These are phyloP conservation scores for Channa striata DNA, from an alignment of 2,797 vertebrate species.

Conservation along the genomic window DNA sequence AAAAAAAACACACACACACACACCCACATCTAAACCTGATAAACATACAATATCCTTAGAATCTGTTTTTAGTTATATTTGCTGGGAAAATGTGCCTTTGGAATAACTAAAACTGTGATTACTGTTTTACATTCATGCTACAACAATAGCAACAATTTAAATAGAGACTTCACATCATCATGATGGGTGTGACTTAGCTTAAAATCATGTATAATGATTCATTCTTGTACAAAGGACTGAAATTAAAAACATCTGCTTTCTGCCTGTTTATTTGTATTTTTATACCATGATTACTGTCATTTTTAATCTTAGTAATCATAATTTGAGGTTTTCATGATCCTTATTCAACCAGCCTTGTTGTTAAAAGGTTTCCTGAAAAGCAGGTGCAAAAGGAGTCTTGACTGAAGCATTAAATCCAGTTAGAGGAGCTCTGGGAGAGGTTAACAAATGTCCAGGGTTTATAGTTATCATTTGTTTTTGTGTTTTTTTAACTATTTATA, in stretches of 20 bases:
- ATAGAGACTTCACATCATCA: too few species aligned
- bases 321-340: not conserved
- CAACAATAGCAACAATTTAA: not conserved
- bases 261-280: not conserved
- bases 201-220: too few species aligned
- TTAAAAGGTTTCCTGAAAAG: not conserved
- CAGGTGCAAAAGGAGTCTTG: not conserved
- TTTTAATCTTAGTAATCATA: too few species aligned
- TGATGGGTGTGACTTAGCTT: too few species aligned
- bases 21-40: not conserved
- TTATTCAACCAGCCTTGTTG: not conserved
- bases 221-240: not conserved
- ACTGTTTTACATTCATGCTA: not conserved
- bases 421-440: too few species aligned
- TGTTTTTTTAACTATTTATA: slow-evolving; percentile 62
- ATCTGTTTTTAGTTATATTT: not conserved
- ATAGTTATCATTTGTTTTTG: slow-evolving; percentile 6
- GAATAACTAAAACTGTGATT: not conserved
- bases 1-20: not conserved
- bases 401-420: not conserved
- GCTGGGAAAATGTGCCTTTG: not conserved
- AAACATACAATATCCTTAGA: not conserved
- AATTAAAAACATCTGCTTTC: not conserved
- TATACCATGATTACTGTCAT: not conserved
- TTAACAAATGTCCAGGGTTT: too few species aligned